Percentiles rank a stretch among this genome's conserved stretches.
Evolutionary conservation across 2,888 invertebrate genomes (phyloP).

Genomic region (Polietes domitor): DNA sequence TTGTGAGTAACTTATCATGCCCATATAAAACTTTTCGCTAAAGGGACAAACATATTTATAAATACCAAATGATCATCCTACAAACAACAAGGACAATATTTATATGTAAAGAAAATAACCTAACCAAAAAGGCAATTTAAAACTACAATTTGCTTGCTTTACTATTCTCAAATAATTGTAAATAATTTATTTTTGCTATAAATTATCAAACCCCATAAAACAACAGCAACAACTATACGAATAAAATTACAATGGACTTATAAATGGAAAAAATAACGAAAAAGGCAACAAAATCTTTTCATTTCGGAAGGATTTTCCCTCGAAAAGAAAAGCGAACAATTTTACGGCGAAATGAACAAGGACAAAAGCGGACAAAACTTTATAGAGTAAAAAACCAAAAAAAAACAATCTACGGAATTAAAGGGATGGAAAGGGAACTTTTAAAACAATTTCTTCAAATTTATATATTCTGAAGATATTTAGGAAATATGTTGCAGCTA

Average conservation of each 20-base stretch:
- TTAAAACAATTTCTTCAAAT: neutral
- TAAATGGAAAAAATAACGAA: conserved; percentile 36
- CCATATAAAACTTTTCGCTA: conserved; percentile 55
- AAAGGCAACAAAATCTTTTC: conserved; percentile 38
- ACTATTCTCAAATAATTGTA: conserved; percentile 44
- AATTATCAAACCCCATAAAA: conserved; percentile 50
- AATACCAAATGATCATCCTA: conserved; percentile 36
- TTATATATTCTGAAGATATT: too few relatives aligned
- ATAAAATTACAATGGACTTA: conserved; percentile 11
- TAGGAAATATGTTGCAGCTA: neutral
- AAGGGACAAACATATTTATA: neutral
- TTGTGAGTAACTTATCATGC: conserved; percentile 27
- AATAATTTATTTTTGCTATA: conserved; percentile 66
- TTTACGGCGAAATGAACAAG: neutral
- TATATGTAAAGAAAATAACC: conserved; percentile 48
- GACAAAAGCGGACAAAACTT: conserved; percentile 6
- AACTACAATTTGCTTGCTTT: conserved; percentile 51
- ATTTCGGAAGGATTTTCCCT: conserved; percentile 24
- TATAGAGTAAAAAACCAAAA: too few relatives aligned
- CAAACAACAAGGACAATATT: conserved; percentile 73
- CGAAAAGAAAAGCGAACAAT: conserved; percentile 22
- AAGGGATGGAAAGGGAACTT: too few relatives aligned
- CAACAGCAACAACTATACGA: conserved; percentile 34
- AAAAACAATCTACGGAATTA: neutral
- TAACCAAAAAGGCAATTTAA: neutral